A percentile compares a stretch with the other conserved stretches of the same genome.
phyloP scores from a whole-genome alignment of 1,140 invertebrate genomes.

The Mylabris phalerata region DNA sequence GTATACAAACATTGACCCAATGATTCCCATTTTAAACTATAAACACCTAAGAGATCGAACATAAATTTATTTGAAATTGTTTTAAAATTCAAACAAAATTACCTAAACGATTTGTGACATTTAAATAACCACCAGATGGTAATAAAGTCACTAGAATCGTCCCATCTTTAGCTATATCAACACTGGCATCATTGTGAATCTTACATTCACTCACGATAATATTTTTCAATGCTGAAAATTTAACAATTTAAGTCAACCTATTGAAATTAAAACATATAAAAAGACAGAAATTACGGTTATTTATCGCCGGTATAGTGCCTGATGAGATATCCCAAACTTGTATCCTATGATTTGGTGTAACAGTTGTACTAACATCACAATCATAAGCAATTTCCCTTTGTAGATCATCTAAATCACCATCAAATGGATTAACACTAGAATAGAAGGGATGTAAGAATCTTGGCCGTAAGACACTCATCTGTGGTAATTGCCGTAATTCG shows the following conservation, averaged over 20 bases:
- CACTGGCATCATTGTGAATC: conserved; percentile 81
- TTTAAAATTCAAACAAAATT: conserved; percentile 9
- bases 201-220: conserved; percentile 74
- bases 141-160: conserved; percentile 68
- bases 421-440: conserved; percentile 38
- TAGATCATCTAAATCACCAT: conserved; percentile 40
- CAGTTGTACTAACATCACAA: conserved; percentile 38
- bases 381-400: conserved; percentile 38
- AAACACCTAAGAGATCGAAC: conserved; percentile 54
- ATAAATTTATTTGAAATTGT: neutral
- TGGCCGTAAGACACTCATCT: conserved; percentile 32
- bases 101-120: conserved; percentile 60
- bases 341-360: conserved; percentile 60
- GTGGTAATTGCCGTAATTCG: conserved; percentile 27
- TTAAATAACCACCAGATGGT: conserved; percentile 55
- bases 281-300: conserved; percentile 52
- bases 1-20: conserved; percentile 71
- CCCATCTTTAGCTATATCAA: conserved; percentile 76
- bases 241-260: conserved; percentile 13
- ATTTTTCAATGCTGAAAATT: conserved; percentile 60
- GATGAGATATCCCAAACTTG: conserved; percentile 78
- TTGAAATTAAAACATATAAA: neutral
- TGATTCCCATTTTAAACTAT: conserved; percentile 65
- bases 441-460: conserved; percentile 43
- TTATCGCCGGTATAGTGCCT: conserved; percentile 65